phyloP scores from a whole-genome alignment of 1,140 invertebrate genomes.

The Pseudomyrmex gracilis region DNA sequence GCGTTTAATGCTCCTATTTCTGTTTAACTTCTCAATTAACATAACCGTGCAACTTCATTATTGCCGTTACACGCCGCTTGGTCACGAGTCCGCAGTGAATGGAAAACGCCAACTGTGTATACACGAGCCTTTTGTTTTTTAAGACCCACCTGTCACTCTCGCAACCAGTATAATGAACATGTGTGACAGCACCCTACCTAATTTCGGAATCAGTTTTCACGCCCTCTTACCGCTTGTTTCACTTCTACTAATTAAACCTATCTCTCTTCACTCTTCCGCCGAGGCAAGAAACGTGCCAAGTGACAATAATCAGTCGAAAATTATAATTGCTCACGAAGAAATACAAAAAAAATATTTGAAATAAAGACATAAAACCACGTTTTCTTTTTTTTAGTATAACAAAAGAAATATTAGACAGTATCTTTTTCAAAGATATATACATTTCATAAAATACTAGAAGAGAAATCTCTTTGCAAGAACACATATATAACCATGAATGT shows the following conservation, averaged over 20 bases:
- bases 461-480: background rate
- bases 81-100: constrained; percentile 66
- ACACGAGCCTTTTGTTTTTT: constrained; percentile 70
- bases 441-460: background rate
- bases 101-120: constrained; percentile 66
- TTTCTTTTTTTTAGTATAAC: background rate
- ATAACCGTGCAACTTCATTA: constrained; percentile 81
- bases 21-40: constrained; percentile 84
- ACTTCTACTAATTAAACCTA: background rate
- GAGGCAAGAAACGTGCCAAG: constrained; percentile 9
- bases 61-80: constrained; percentile 69
- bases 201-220: constrained; percentile 39
- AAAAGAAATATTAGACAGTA: background rate
- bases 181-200: constrained; percentile 52
- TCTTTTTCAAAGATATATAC: background rate
- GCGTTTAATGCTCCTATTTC: constrained; percentile 82
- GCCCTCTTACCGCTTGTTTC: constrained; percentile 5
- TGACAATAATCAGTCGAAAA: constrained; percentile 16
- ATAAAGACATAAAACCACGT: constrained; percentile 2
- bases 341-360: background rate
- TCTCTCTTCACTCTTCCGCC: background rate
- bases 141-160: constrained; percentile 66
- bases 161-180: constrained; percentile 55
- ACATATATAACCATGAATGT: background rate
- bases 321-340: background rate